Evolutionary conservation across 2,797 vertebrate genomes (phyloP).

Genomic region (Carcharodon carcharias): DNA sequence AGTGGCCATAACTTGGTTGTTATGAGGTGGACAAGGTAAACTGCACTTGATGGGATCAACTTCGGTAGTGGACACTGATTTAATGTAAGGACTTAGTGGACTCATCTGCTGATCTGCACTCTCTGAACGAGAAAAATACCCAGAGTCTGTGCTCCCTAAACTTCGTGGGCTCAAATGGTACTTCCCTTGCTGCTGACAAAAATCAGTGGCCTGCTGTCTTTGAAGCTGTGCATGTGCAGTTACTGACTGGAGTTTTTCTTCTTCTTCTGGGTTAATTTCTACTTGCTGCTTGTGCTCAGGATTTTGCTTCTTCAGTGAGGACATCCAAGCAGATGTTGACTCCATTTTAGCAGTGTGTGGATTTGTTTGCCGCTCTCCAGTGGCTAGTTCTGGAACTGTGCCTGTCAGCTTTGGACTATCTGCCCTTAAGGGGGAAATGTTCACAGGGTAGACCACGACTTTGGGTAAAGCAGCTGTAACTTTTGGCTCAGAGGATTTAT

Average conservation of each 20-base stretch:
- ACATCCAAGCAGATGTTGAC: slow-evolving; percentile 58
- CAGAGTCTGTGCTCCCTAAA: slow-evolving; percentile 93
- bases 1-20: slow-evolving; percentile 54
- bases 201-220: slow-evolving; percentile 91
- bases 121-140: slow-evolving; percentile 95
- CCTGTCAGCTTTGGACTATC: slow-evolving; percentile 76
- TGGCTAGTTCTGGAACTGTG: slow-evolving; percentile 66
- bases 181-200: slow-evolving; percentile 85
- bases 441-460: slow-evolving; percentile 87
- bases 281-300: slow-evolving; percentile 60
- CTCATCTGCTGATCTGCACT: slow-evolving; percentile 93
- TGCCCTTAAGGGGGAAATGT: slow-evolving; percentile 73
- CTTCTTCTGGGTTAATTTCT: slow-evolving; percentile 62
- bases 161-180: slow-evolving; percentile 87
- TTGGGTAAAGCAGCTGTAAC: slow-evolving; percentile 75
- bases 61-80: slow-evolving; percentile 69
- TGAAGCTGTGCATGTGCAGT: slow-evolving; percentile 80
- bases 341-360: slow-evolving; percentile 60
- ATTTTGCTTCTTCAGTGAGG: slow-evolving; percentile 71
- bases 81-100: slow-evolving; percentile 82
- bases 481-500: slow-evolving; percentile 66
- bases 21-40: slow-evolving; percentile 51
- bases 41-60: slow-evolving; percentile 67
- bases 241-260: slow-evolving; percentile 63
- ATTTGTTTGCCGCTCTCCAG: slow-evolving; percentile 73